These are phyloP conservation scores for Noctua janthina DNA, from an alignment of 2,888 invertebrate genomes.

Conservation along the genomic window DNA sequence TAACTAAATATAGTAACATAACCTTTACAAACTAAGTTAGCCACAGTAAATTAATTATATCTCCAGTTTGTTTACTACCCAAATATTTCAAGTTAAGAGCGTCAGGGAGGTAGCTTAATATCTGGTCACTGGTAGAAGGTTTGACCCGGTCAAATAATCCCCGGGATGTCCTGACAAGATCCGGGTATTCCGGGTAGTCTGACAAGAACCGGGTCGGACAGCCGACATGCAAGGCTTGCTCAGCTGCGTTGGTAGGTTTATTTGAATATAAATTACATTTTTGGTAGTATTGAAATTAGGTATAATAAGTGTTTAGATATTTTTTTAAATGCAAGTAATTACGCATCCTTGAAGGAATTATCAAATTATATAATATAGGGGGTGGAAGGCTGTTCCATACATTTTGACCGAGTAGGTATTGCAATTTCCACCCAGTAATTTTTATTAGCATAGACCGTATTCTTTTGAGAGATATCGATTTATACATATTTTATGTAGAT, in stretches of 20 bases:
- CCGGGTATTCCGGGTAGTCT: constrained; percentile 44
- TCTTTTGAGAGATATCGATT: background rate
- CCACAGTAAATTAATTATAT: constrained; percentile 42
- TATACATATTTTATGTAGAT: background rate
- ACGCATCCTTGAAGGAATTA: background rate
- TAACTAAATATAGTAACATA: background rate
- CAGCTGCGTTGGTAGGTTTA: constrained; percentile 27
- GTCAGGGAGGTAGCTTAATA: constrained; percentile 55
- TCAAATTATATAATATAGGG: background rate
- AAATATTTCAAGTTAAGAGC: constrained; percentile 62
- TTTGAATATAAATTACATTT: constrained; percentile 48
- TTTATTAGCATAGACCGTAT: background rate
- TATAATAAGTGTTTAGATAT: background rate
- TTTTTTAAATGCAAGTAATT: background rate
- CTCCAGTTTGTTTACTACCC: constrained; percentile 20
- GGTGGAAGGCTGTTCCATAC: too few species aligned
- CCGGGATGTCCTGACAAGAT: constrained; percentile 47
- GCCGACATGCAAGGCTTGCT: constrained; percentile 49
- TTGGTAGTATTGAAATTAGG: background rate
- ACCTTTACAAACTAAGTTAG: background rate
- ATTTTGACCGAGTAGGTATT: too few species aligned
- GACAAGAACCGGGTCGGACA: constrained; percentile 64
- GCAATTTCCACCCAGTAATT: too few species aligned
- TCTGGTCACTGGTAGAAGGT: constrained; percentile 52
- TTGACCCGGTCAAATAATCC: constrained; percentile 65